Evolutionary conservation across 2,113 vertebrate species (phyloP), one percentile per base, ranked within the genome.

Genomic region (rabbit (Oryctolagus cuniculus)): DNA sequence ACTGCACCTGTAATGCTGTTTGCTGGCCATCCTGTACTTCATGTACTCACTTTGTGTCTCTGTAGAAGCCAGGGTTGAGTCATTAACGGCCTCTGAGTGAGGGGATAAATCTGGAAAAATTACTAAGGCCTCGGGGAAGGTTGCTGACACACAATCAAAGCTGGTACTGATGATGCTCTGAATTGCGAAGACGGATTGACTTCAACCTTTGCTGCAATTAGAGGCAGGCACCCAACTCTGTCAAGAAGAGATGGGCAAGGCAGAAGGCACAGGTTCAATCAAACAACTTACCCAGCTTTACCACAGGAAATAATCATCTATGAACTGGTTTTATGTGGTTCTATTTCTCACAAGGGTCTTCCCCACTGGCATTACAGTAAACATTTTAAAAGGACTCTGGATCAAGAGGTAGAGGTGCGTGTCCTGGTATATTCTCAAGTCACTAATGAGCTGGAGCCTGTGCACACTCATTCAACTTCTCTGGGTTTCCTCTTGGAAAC

Each of bases 31-130:
- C 44, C 44, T 44, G 44, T 44, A 44, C 44, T 44, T 44, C 44
- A 44, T 44, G 44, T 44, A 44, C 44, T 44, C 44, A 44, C 44
- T 44, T 44, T 44, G 44, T 44, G 6, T 7, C 44, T 44, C 44
- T 44, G 44, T 74, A 78, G 85, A 91, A 93, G 49, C 17, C 36
- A 87, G 95, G 66, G 24, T 51, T 82, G 91, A 96, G 3, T 83
- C 1, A 12, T 29, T 91, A 31, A 25, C 91, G 93, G 73, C 67
- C 55, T 86, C 67, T 69, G 75, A 2, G 7, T 51, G 44, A 44
- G 44, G 29, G 27, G 34, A 2, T 16, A 95, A 97, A 84, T 84
- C 92, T 97, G 95, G 95, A 44, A 98, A 97, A 98, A 97, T 96
- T 93, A 95, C 94, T 87, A 19, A 87, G 79, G 73, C 63, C n/a